Evolutionary conservation across 2,113 vertebrate genomes (phyloP), one percentile per base, ranked within the genome.

Genomic region (Psilopsiagon aymara): DNA sequence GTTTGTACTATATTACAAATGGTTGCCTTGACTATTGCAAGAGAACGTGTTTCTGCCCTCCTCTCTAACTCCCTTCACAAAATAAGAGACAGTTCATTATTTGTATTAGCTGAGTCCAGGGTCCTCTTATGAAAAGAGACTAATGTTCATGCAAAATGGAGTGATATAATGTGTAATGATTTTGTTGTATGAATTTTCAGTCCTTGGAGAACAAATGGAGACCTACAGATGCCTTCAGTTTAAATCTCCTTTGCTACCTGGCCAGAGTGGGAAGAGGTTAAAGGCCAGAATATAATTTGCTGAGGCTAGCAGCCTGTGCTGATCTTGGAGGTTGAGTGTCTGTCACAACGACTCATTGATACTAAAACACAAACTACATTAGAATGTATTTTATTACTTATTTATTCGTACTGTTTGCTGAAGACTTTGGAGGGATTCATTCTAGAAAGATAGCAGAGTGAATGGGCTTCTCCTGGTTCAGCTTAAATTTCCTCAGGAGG

Each of bases 21-120:
- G 64, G 44, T 86, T 86, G 46, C 71, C 89, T 78, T 92, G 60
- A 41, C 78, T 97, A 19, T 85, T 73, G 80, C 55, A 75, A 76
- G 68, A 62, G 44, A 90, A 68, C 29, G 4, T 67, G 41, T 74
- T 82, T 76, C 80, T 84, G 66, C 90, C 79, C 66, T 95, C 88
- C 49, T n/a, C 52, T 82, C 13, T 51, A 51, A 41, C 80, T 97
- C 79, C 94, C 90, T 78, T 96, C 95, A 96, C 93, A 94, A 97
- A 97, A 95, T 91, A 97, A 97, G 95, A 86, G n/a, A 95, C 96
- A 96, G 97, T 96, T 98, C 95, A 97, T 97, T 97, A 98, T 98
- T 98, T 97, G 96, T 96, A 96, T 97, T 97, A 96, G 95, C 97
- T 94, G 97, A 98, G 87, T 97, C 96, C 92, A 97, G 94, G 90